Conservation (phyloP, 2,113 vertebrate genomes). For the Limnothrissa miodon region DNA sequence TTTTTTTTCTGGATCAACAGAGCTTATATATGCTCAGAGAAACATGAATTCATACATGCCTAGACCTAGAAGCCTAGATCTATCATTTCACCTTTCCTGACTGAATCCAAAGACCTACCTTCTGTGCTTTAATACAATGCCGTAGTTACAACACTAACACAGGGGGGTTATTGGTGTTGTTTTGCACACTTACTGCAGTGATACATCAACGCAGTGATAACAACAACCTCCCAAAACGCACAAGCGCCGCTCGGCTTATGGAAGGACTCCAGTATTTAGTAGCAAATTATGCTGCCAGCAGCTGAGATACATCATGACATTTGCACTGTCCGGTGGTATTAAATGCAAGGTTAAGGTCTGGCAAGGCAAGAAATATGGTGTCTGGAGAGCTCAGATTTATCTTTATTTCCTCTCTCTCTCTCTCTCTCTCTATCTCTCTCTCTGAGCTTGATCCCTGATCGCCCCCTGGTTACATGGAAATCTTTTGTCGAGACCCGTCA, state of each 20-base stretch:
- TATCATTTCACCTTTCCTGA: neutral
- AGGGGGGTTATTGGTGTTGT: neutral
- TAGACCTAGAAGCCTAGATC: neutral
- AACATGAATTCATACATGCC: neutral
- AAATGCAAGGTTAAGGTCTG: slow-evolving; percentile 6
- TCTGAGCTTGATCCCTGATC: neutral
- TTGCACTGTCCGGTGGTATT: neutral
- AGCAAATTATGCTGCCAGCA: slow-evolving; percentile 7
- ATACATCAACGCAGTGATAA: neutral
- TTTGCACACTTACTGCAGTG: neutral
- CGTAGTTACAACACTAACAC: neutral
- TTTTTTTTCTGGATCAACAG: too few relatives aligned
- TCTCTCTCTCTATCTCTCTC: neutral
- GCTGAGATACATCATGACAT: neutral
- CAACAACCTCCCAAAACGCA: neutral
- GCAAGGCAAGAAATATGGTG: neutral
- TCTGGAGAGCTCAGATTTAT: slow-evolving; percentile 4
- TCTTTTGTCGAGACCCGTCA: slow-evolving; percentile 4
- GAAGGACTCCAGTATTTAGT: slow-evolving; percentile 7
- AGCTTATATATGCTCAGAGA: too few relatives aligned
- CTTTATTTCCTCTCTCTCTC: neutral
- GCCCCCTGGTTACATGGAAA: neutral
- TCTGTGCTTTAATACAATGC: neutral
- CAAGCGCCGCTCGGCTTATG: neutral
- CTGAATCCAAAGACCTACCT: neutral